Percentiles rank a stretch among this genome's conserved stretches.
Conservation (phyloP, 2,888 invertebrate species). For the Prosopocoilus inquinatus region DNA sequence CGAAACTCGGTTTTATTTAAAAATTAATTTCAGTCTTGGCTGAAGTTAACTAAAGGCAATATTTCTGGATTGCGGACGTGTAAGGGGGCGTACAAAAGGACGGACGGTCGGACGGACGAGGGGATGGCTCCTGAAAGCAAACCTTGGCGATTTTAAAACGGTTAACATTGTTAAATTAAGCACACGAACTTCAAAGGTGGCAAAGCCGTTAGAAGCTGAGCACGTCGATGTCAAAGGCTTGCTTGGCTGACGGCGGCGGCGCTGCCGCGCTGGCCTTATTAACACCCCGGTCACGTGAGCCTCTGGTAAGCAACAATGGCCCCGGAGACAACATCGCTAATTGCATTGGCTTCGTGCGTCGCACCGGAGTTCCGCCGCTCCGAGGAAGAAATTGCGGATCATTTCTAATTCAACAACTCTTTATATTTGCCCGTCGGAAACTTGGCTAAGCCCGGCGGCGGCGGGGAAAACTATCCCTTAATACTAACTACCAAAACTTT, state of each 20-base stretch:
- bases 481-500: no score
- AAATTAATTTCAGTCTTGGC: no score
- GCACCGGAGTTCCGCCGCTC: constrained; percentile 36
- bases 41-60: no score
- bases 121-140: constrained; percentile 24
- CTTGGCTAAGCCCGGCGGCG: neutral
- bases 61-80: no score
- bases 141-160: constrained; percentile 37
- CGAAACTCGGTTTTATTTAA: no score
- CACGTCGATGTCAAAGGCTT: constrained; percentile 40
- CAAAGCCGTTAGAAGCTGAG: constrained; percentile 33
- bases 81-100: constrained; percentile 2
- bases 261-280: constrained; percentile 22
- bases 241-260: constrained; percentile 19
- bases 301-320: constrained; percentile 49
- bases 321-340: constrained; percentile 49
- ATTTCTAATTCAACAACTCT: constrained; percentile 32
- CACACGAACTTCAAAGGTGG: constrained; percentile 46
- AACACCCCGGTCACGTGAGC: constrained; percentile 44
- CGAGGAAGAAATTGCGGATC: constrained; percentile 32
- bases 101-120: constrained; percentile 7
- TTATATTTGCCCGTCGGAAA: constrained; percentile 15
- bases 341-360: constrained; percentile 44
- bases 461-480: neutral
- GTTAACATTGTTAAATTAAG: constrained; percentile 43